phyloP scores from a whole-genome alignment of 2,113 vertebrate species.

The Sterrhoptilus dennistouni region DNA sequence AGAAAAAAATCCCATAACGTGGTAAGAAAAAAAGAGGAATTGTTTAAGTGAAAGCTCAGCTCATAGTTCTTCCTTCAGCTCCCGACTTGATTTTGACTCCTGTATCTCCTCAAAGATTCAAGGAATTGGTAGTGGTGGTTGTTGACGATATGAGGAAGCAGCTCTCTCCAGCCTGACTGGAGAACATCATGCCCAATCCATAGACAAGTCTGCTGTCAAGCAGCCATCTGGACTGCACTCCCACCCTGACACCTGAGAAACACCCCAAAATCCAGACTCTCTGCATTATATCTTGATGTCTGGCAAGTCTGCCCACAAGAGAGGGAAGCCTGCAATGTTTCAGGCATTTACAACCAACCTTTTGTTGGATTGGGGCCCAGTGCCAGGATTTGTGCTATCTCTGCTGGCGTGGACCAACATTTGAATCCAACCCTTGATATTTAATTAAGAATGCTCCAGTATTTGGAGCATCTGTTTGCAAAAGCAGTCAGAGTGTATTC shows the following conservation, averaged over 20 bases:
- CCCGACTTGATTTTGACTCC: not conserved
- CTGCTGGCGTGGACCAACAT: not conserved
- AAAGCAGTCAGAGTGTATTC: slow-evolving; percentile 24
- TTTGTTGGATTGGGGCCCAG: not conserved
- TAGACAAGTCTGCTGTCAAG: not conserved
- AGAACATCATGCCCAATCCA: not conserved
- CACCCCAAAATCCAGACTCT: not conserved
- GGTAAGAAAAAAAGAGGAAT: not conserved
- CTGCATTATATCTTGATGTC: not conserved
- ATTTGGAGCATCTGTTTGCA: slow-evolving; percentile 58
- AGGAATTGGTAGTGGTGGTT: not conserved
- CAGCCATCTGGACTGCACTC: not conserved
- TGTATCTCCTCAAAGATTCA: not conserved
- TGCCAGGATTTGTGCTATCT: slow-evolving; percentile 35
- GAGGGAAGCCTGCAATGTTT: not conserved
- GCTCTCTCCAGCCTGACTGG: not conserved
- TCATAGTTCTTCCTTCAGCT: not conserved
- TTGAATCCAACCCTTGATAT: slow-evolving; percentile 26
- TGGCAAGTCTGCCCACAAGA: not conserved
- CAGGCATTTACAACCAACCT: not conserved
- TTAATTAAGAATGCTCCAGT: slow-evolving; percentile 39
- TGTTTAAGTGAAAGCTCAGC: not conserved
- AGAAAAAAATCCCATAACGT: not conserved
- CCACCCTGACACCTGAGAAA: not conserved
- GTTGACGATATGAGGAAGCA: not conserved